Conservation (phyloP, 2,797 vertebrate species). For the Cephalopachus bancanus region DNA sequence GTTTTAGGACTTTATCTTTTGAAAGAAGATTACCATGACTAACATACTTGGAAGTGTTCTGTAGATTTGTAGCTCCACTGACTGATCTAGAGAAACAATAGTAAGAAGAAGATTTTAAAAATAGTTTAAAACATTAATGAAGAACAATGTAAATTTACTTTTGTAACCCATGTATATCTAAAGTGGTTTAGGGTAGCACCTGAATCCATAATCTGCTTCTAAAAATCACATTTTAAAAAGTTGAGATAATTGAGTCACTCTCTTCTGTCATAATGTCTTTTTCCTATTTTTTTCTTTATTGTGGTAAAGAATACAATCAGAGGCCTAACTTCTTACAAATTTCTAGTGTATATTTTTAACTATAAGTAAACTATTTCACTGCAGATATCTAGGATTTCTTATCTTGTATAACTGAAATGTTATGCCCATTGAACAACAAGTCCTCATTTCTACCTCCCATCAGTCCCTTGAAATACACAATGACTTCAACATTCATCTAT, state of each 20-base stretch:
- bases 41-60: background rate
- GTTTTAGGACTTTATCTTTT: background rate
- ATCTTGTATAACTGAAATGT: background rate
- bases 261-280: background rate
- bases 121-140: background rate
- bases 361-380: background rate
- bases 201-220: background rate
- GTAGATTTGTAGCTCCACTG: background rate
- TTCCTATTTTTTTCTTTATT: background rate
- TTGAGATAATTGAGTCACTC: background rate
- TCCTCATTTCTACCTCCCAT: background rate
- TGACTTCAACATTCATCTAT: background rate
- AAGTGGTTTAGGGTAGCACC: background rate
- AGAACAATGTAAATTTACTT: background rate
- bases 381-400: background rate
- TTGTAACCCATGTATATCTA: background rate
- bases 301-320: background rate
- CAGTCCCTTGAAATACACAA: too few species aligned
- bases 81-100: background rate
- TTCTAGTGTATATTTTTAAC: background rate
- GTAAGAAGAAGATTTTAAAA: background rate
- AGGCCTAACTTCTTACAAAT: background rate
- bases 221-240: background rate
- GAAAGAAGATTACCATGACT: background rate
- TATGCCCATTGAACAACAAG: background rate